Evolutionary conservation across 2,113 vertebrate genomes (phyloP), one percentile per base, ranked within the genome.

Genomic region (Myotis yumanensis): DNA sequence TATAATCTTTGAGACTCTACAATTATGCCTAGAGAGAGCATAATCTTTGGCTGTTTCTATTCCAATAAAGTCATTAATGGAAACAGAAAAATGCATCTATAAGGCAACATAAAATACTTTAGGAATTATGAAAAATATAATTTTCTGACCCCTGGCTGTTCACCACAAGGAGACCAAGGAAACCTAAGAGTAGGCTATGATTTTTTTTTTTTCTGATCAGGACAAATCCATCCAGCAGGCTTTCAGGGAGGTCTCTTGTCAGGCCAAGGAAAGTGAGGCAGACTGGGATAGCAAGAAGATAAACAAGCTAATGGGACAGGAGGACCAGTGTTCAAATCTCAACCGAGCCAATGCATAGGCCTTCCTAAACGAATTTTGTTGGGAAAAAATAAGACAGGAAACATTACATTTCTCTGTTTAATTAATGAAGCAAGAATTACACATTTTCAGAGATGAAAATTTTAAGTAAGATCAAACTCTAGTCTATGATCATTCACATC

Each of bases 61-160:
- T 89, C 40, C 18, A 88, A 88, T 72, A 66, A 92, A 82, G 35
- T 22, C 23, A 92, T 92, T 52, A 68, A 37, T 52, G 64, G 46
- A 83, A 71, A 88, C 37, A 57, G 40, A 87, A 81, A 86, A 95
- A 79, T 23, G 93, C 51, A 68, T 59, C 62, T 30, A 59, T 22
- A 91, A 79, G 14, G 40, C 16, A 94, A 59, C 10, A 69, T 40
- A 28, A 79, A 20, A 54, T 69, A 7, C 75, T 86, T 87, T 75
- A 86, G 62, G 86, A 59, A 54, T 84, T 93, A 80, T 30, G 7
- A 48, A 86, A 96, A 91, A 35, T 87, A 90, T 51, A 87, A 86
- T 88, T 87, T 73, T 54, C 59, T 93, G 79, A 69, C 20, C 28
- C 4, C 0, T 73, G 73, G 62, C 32, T 57, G 18, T 51, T 93